Base-by-base conservation (phyloP, 2,113 vertebrate species). In the Hydrolagus affinis region DNA sequence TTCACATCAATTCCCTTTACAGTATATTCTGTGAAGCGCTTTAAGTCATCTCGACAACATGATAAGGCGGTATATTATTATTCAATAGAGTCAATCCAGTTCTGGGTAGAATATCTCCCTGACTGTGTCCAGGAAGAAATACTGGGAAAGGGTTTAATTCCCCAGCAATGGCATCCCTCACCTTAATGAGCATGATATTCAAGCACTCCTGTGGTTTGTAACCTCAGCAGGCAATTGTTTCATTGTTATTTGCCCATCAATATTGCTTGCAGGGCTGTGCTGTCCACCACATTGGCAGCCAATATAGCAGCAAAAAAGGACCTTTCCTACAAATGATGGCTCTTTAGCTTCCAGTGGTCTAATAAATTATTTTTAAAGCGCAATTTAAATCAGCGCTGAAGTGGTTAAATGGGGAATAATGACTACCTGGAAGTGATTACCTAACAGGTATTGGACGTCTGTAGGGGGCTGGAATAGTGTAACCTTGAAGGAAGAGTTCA, bases 181-280 rank as follows among this genome's bases (percentile, higher is more conserved):
- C 74, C 12, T 44, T 75, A 76, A 76, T 76, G 44, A 76, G 19
- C 74, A n/a, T 21, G 57, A 76, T 57, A 57, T 76, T 21, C 74
- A 59, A 76, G 74, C 44, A 57, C 19, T 1, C 74, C 74, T 76
- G 44, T 30, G 44, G 74, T 76, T 76, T 76, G 44, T 76, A 15
- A 76, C 74, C 74, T 76, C 74, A 56, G 44, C 57, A 21, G 57
- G 74, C 74, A 76, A 76, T 76, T 19, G n/a, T 76, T 76, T 76
- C 57, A 57, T 21, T 76, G 44, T 76, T 57, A 76, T 76, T 44
- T 76, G 11, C n/a, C 74, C 74, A 76, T 76, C 57, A 76, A 76
- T 76, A 57, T 76, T 57, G 44, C 74, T 57, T 19, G n/a, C 74
- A 57, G 44, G 56, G 10, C 74, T 76, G 15, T n/a, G 44, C 4